Conservation (phyloP, 2,888 invertebrate species). For the Automeris io region DNA sequence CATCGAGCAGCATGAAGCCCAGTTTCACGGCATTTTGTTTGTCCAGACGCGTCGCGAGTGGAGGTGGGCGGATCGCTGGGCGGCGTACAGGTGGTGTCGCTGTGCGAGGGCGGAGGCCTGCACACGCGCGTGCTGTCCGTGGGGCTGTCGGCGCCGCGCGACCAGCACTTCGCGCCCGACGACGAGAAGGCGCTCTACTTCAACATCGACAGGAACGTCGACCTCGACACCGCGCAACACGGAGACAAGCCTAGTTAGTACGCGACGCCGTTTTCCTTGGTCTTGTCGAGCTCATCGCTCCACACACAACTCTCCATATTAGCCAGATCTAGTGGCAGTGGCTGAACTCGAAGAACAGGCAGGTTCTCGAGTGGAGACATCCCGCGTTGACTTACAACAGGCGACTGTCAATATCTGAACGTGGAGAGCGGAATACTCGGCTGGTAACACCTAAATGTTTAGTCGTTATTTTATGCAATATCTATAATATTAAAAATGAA, state of each 20-base stretch:
- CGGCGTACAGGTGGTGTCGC: constrained; percentile 92
- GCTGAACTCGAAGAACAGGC: too few relatives aligned
- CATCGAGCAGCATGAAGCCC: too few relatives aligned
- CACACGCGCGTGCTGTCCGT: constrained; percentile 92
- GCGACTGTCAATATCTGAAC: too few relatives aligned
- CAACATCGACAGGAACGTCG: constrained; percentile 36
- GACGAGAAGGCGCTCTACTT: constrained; percentile 52
- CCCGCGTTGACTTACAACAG: too few relatives aligned
- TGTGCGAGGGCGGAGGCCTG: constrained; percentile 88
- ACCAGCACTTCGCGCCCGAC: constrained; percentile 17
- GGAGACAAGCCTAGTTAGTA: constrained; percentile 35
- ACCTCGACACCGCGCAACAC: constrained; percentile 19
- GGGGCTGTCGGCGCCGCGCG: constrained; percentile 80
- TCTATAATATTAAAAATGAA: too few relatives aligned
- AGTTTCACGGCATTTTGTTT: background rate
- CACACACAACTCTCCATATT: too few relatives aligned
- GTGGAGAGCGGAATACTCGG: too few relatives aligned
- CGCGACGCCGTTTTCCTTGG: constrained; percentile 1
- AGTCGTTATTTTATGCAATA: too few relatives aligned
- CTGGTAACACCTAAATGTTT: too few relatives aligned
- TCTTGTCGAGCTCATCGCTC: too few relatives aligned
- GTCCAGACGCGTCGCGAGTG: constrained; percentile 66
- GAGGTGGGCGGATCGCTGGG: constrained; percentile 91
- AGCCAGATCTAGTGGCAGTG: too few relatives aligned
- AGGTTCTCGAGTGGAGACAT: too few relatives aligned